Evolutionary conservation across 1,140 invertebrate species (phyloP).

Genomic region (Sitobion miscanthi): DNA sequence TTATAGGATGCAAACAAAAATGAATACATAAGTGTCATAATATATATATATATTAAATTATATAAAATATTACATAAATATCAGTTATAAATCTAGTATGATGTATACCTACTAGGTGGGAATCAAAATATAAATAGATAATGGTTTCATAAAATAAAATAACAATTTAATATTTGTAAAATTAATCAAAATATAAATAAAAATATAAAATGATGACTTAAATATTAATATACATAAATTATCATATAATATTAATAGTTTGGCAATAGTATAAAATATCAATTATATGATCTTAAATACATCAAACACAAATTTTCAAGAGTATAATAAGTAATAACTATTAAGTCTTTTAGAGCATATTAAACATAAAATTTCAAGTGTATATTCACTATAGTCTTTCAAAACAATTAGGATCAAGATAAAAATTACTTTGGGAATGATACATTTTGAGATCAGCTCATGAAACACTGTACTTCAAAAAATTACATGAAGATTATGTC

Average conservation of each 20-base stretch:
- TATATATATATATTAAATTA: too few relatives aligned
- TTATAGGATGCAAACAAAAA: not conserved
- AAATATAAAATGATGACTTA: not conserved
- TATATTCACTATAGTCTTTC: not conserved
- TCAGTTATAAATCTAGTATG: not conserved
- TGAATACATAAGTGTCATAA: not conserved
- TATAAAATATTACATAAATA: not conserved
- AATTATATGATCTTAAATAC: not conserved
- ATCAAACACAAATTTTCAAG: not conserved
- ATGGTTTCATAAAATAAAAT: not conserved
- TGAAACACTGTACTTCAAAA: not conserved
- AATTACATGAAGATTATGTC: not conserved
- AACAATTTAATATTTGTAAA: not conserved
- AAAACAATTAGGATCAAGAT: not conserved
- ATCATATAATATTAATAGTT: not conserved
- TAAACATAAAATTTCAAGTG: not conserved
- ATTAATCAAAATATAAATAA: not conserved
- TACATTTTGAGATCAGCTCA: conserved; percentile 14
- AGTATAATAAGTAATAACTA: not conserved
- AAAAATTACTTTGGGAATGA: conserved; percentile 29
- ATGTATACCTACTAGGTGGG: not conserved
- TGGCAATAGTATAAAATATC: not conserved
- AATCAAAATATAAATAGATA: not conserved
- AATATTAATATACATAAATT: not conserved
- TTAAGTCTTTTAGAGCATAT: not conserved